These are phyloP conservation scores for Nothocercus nigrocapillus DNA, from an alignment of 2,113 vertebrate species.

Conservation along the genomic window DNA sequence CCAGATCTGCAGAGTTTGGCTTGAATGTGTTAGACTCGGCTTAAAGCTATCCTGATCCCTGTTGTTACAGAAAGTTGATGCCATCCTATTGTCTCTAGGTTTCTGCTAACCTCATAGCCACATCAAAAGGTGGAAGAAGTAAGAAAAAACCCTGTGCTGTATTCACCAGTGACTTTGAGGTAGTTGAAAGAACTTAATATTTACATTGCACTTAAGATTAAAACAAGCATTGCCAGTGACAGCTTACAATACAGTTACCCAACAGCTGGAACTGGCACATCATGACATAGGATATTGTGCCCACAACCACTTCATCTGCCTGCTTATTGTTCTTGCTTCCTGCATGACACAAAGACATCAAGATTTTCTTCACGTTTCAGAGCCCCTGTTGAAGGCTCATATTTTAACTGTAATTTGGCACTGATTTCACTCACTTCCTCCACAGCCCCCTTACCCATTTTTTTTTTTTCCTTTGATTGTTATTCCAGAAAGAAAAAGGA, in stretches of 20 bases:
- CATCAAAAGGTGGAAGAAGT: background rate
- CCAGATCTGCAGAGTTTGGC: background rate
- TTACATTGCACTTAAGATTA: background rate
- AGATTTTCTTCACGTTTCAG: background rate
- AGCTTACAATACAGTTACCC: background rate
- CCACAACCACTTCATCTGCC: background rate
- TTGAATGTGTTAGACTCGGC: background rate
- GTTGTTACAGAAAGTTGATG: background rate
- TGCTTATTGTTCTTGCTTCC: background rate
- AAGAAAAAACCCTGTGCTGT: background rate
- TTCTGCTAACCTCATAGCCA: background rate
- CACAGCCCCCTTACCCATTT: background rate
- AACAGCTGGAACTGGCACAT: background rate
- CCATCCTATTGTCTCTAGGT: background rate
- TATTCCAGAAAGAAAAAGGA: background rate
- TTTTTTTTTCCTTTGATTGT: background rate
- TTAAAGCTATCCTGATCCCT: background rate
- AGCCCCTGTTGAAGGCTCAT: background rate
- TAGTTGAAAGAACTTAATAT: background rate
- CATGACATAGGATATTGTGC: background rate
- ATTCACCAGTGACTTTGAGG: background rate
- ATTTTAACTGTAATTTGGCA: background rate
- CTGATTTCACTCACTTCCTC: background rate
- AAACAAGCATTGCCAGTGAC: background rate
- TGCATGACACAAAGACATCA: background rate